Percentiles rank a stretch among this genome's conserved stretches.
Evolutionary conservation across 2,113 vertebrate species (phyloP).

Genomic region (Toxostoma redivivum): DNA sequence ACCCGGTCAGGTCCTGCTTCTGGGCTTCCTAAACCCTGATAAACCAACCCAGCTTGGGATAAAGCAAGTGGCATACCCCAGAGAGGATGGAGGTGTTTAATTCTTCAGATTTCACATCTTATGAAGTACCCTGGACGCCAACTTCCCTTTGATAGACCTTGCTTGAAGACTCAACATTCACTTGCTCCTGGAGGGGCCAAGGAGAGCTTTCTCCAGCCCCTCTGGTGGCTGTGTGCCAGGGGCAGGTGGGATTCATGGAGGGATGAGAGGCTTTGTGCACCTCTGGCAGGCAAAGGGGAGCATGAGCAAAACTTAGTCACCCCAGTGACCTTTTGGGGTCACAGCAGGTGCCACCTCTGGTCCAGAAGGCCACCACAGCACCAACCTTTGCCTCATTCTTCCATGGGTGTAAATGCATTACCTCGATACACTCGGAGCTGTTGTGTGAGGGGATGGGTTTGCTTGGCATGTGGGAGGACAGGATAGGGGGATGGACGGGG

Average conservation of each 20-base stretch:
- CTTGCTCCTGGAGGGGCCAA: not conserved
- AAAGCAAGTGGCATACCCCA: not conserved
- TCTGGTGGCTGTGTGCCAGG: not conserved
- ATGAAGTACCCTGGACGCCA: not conserved
- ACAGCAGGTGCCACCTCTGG: not conserved
- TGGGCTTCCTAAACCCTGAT: not conserved
- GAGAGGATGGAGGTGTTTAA: not conserved
- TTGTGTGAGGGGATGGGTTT: not conserved
- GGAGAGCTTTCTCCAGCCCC: not conserved
- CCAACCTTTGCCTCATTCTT: not conserved
- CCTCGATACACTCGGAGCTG: not conserved
- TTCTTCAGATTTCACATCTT: not conserved
- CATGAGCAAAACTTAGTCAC: not conserved
- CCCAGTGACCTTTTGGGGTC: not conserved
- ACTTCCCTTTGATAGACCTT: not conserved
- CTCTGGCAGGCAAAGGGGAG: accelerated
- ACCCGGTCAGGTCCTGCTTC: not conserved
- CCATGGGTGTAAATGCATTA: not conserved
- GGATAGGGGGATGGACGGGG: no score
- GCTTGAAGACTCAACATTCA: not conserved
- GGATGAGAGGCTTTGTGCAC: not conserved
- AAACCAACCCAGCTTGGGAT: not conserved
- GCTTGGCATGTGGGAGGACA: not conserved
- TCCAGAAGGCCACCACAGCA: not conserved
- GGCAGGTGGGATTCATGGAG: not conserved